Evolutionary conservation across 2,888 invertebrate genomes (phyloP), one percentile per base, ranked within the genome.

Genomic region (Luffia ferchaultella): DNA sequence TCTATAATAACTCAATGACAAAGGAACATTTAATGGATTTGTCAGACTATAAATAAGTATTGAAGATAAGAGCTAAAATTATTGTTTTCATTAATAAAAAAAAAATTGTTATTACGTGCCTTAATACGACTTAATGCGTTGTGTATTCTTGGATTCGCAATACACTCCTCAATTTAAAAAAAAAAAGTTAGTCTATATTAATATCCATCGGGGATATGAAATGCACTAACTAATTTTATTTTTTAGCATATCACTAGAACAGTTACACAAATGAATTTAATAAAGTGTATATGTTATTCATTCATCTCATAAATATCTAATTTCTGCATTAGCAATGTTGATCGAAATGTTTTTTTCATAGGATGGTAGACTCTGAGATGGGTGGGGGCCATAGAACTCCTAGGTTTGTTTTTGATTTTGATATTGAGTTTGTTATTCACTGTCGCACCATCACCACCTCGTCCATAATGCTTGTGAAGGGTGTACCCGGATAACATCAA

Each of bases 371-470:
- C 78, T 84, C 87, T 86, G 88, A 88, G 80, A 83, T 86, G 76
- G 87, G 86, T 85, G 86, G 86, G 79, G 85, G 87, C 79, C 87
- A 88, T 87, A 88, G 86, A 79, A 84, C 87, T 70, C 87, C 88
- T 88, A 88, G 88, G 88, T 88, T 88, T 87, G 88, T 88, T 76
- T 30, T 50, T 70, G 60, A 62, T 70, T 76, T 79, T 76, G 62
- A 67, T 78, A 78, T 75, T 79, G 77, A 76, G 78, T 78, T 77
- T 70, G 18, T 20, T 42, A 49, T 16, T 43, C 67, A 69, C 67
- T 68, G 70, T 72, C 65, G 79, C 82, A 69, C 80, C 54, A 30
- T 30, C 30, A 30, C 30, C 30, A 30, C 30, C 30, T 30, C 30
- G 30, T 12, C 12, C 12, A 30, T 30, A n/a, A n/a, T n/a, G n/a